Evolutionary conservation across 1,140 invertebrate genomes (phyloP).

Genomic region (Triops cancriformis): DNA sequence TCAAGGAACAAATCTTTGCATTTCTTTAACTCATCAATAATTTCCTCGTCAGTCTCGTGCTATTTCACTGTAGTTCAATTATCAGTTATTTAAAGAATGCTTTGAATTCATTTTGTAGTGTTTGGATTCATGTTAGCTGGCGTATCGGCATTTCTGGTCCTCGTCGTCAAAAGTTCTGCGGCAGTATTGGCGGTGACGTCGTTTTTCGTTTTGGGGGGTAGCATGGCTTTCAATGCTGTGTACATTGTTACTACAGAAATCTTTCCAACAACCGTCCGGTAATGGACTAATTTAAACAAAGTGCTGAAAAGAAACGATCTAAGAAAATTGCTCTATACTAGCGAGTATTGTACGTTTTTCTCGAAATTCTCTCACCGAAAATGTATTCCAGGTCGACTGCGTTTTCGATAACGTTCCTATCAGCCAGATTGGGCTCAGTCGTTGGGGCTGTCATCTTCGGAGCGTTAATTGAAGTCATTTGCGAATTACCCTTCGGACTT

Average conservation of each 20-base stretch:
- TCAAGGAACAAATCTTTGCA: no score
- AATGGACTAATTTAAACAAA: no score
- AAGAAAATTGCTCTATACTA: no score
- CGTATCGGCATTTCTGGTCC: neutral
- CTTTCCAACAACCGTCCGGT: neutral
- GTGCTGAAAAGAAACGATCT: no score
- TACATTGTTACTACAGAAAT: neutral
- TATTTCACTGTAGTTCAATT: no score
- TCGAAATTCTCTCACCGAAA: no score
- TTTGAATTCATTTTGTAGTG: neutral
- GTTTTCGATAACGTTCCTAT: conserved; percentile 77
- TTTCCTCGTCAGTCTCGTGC: no score
- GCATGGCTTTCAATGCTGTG: neutral
- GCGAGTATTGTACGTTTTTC: neutral
- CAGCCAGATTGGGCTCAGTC: conserved; percentile 70
- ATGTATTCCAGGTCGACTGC: conserved; percentile 58
- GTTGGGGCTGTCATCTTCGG: conserved; percentile 79
- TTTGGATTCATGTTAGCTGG: neutral
- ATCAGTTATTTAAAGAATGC: neutral
- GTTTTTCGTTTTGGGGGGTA: neutral
- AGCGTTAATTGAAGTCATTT: conserved; percentile 66
- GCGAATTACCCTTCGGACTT: conserved; percentile 66
- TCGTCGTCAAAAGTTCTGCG: neutral
- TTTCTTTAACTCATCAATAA: no score
- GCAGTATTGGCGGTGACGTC: neutral